Evolutionary conservation across 2,113 vertebrate genomes (phyloP).

Genomic region (Chiloscyllium plagiosum): DNA sequence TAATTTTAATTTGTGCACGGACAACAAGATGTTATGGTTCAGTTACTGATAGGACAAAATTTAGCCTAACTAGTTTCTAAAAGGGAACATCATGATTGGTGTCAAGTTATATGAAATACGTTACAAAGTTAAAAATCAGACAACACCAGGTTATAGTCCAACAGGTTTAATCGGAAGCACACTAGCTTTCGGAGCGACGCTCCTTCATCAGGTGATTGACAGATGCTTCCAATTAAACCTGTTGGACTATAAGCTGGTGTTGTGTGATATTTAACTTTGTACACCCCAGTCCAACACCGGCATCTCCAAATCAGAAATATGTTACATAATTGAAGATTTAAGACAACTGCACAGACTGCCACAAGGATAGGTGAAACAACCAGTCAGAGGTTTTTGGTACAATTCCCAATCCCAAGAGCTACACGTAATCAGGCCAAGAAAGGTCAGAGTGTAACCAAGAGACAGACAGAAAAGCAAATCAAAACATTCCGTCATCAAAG

Average conservation of each 20-base stretch:
- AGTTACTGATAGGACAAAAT: background rate
- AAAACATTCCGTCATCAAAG: constrained; percentile 6
- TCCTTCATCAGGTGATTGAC: too few species aligned
- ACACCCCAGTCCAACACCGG: too few species aligned
- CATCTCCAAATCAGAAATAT: too few species aligned
- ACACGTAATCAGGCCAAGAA: background rate
- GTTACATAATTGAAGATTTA: background rate
- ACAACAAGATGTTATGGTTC: background rate
- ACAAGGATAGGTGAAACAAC: background rate
- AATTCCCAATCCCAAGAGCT: background rate
- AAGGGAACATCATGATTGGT: background rate
- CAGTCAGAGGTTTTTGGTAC: background rate
- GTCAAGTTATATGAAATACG: background rate
- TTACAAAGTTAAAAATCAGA: too few species aligned
- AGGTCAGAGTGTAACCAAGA: background rate
- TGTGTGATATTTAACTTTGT: too few species aligned
- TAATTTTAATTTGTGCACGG: background rate
- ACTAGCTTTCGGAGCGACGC: too few species aligned
- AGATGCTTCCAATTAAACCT: too few species aligned
- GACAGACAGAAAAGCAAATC: constrained; percentile 7
- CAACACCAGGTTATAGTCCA: too few species aligned
- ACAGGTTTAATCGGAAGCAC: too few species aligned
- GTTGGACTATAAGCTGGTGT: too few species aligned
- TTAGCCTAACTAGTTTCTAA: background rate
- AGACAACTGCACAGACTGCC: background rate